phyloP scores from a whole-genome alignment of 2,113 vertebrate genomes.

The Pangasianodon gigas region DNA sequence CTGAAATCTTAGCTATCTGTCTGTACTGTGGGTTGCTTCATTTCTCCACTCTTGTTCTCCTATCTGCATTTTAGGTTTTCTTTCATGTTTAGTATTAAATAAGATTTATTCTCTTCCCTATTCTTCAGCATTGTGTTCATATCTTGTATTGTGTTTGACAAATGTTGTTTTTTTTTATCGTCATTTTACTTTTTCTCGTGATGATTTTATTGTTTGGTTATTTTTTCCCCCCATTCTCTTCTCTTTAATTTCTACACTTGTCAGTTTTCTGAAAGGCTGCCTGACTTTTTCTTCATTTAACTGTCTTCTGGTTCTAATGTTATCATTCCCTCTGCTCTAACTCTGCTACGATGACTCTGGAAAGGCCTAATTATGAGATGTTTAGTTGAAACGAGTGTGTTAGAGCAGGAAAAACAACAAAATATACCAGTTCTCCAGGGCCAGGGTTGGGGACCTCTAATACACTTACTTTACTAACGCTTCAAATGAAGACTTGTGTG shows the following conservation, averaged over 20 bases:
- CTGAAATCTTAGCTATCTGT: background rate
- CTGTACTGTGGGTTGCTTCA: background rate
- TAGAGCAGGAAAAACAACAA: too few relatives aligned
- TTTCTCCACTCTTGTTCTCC: background rate
- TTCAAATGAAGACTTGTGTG: background rate
- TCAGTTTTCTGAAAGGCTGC: background rate
- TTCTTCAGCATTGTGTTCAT: constrained; percentile 51
- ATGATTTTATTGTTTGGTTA: background rate
- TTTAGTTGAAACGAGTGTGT: background rate
- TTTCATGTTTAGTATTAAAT: background rate
- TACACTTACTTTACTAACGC: background rate
- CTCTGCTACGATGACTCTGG: background rate
- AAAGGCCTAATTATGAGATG: background rate
- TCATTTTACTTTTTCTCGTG: background rate
- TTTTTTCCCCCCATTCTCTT: background rate
- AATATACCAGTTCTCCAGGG: background rate
- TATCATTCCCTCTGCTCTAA: background rate
- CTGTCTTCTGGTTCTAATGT: background rate
- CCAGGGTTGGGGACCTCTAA: background rate
- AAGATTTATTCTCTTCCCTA: background rate
- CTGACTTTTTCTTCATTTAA: background rate
- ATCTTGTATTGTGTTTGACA: background rate
- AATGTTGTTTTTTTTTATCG: background rate
- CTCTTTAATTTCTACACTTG: background rate
- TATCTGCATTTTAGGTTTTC: constrained; percentile 53